phyloP scores from a whole-genome alignment of 2,797 vertebrate species.

The Sphenopsis melanotis region DNA sequence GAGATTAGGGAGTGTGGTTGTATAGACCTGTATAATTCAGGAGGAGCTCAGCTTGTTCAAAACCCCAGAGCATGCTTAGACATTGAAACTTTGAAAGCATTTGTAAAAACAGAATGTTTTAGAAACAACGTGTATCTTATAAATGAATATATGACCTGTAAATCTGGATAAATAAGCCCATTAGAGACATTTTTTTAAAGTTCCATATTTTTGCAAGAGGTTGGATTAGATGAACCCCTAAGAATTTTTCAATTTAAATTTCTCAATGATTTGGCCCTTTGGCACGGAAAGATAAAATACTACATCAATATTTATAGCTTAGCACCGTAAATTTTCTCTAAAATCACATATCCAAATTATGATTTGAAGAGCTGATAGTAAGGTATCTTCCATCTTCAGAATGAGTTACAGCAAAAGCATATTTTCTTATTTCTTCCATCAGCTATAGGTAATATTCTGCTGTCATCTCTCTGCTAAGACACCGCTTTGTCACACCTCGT shows the following conservation, averaged over 20 bases:
- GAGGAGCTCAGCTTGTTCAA: neutral
- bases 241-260: constrained; percentile 3
- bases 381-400: neutral
- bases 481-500: neutral
- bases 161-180: neutral
- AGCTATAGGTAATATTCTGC: neutral
- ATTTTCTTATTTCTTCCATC: neutral
- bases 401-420: neutral
- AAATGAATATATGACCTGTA: neutral
- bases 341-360: neutral
- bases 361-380: neutral
- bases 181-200: neutral
- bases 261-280: neutral
- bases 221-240: neutral
- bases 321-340: neutral
- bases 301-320: neutral
- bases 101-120: neutral
- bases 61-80: neutral
- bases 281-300: neutral
- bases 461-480: neutral
- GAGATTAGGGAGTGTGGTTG: neutral
- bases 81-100: neutral
- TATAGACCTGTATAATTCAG: neutral
- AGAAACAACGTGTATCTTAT: neutral
- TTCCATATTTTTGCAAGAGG: neutral